Conservation (phyloP, 2,113 vertebrate species). For the Aix galericulata region DNA sequence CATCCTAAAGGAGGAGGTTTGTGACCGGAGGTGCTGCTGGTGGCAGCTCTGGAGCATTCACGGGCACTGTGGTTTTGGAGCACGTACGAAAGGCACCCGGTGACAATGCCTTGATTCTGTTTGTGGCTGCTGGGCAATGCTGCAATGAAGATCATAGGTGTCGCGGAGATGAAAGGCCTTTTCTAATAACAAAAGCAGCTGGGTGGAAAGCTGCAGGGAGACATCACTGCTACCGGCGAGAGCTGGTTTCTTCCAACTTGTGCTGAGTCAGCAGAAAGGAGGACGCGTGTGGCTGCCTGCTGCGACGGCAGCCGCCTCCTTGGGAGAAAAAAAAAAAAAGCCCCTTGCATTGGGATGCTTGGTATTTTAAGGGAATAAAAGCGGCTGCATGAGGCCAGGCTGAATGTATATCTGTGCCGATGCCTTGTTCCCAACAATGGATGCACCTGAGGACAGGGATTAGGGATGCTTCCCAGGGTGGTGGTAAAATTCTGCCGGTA, state of each 20-base stretch:
- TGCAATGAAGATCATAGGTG: neutral
- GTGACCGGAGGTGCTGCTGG: rapidly evolving
- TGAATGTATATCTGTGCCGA: rapidly evolving
- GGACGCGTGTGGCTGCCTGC: neutral
- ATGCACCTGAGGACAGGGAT: neutral
- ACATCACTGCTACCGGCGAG: rapidly evolving
- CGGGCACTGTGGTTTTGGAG: rapidly evolving
- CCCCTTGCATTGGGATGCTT: neutral
- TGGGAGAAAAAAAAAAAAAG: neutral
- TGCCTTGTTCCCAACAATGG: rapidly evolving
- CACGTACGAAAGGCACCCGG: neutral
- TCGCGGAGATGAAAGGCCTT: neutral
- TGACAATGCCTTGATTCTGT: neutral
- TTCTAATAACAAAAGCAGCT: neutral
- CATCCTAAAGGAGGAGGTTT: neutral
- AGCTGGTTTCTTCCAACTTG: neutral
- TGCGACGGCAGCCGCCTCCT: rapidly evolving
- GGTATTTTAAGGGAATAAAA: neutral
- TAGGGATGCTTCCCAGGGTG: rapidly evolving
- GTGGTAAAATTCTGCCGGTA: neutral
- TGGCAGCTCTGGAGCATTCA: neutral
- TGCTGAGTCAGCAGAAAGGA: neutral
- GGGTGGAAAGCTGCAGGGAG: neutral
- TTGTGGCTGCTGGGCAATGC: rapidly evolving
- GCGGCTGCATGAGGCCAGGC: neutral